Base-by-base conservation (phyloP, 2,888 invertebrate species). In the Hydriomena furcata region DNA sequence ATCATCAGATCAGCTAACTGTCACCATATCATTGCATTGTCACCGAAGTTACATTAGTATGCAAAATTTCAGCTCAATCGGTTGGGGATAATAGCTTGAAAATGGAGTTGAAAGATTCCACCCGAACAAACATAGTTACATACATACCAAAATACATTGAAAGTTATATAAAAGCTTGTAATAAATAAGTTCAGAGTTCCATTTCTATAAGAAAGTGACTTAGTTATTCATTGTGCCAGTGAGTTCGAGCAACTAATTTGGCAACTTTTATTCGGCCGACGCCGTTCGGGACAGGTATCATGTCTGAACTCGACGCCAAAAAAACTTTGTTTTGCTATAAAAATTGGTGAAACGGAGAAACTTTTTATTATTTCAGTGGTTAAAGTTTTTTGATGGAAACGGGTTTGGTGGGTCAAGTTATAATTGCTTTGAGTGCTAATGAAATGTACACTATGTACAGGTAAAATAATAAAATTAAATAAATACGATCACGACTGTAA, bases 201-300 rank as follows among this genome's bases (percentile, higher is more conserved):
- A 12, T 8, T 21, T 46, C 46, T 38, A 32, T 7, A n/a, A 13
- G n/a, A n/a, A n/a, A n/a, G n/a, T 2, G 5, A n/a, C 5, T 2
- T n/a, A 25, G n/a, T 27, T 8, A 17, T 17, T 17, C 7, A 4
- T 7, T 5, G 2, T 27, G 5, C 7, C 32, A 37, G 30, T 11
- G 48, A 52, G 55, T 57, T 61, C 48, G 37, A 25, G 12, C 50
- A 61, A 62, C 62, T 62, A 64, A 66, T 64, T 64, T 66, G 52
- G 42, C 47, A 63, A 66, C 60, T 61, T 62, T 62, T 57, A 55
- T 60, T 60, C 55, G 50, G 37, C 8, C 34, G 24, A 21, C 38
- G 31, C 44, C 55, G 52, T 48, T n/a, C 44, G 47, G 44, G 47
- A 28, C 58, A 50, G 55, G 55, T 52, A 60, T 50, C 55, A 48